Conservation (phyloP, 2,113 vertebrate species). For the Scopus umbretta region DNA sequence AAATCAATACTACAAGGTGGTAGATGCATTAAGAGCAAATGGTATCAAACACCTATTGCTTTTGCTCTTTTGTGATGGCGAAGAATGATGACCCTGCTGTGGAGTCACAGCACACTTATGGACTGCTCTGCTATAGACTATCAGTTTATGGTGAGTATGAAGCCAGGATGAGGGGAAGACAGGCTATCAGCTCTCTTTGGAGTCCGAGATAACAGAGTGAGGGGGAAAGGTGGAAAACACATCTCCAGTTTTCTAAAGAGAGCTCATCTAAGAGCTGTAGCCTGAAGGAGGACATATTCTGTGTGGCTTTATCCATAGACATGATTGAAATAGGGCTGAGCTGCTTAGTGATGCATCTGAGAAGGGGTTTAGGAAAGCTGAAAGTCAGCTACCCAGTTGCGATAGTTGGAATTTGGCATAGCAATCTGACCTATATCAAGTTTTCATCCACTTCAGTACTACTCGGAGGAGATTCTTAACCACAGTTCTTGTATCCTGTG, state of each 20-base stretch:
- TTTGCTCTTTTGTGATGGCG: background rate
- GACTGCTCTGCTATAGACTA: background rate
- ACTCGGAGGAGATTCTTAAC: conserved; percentile 15
- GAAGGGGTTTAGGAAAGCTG: background rate
- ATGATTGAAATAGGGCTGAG: background rate
- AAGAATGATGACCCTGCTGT: background rate
- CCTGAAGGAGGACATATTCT: background rate
- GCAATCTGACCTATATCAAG: background rate
- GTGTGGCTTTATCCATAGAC: background rate
- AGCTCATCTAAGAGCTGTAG: background rate
- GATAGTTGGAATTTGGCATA: background rate
- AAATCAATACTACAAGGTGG: background rate
- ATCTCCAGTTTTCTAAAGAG: background rate
- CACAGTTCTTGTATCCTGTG: background rate
- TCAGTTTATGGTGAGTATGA: background rate
- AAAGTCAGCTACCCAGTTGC: background rate
- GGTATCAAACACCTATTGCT: background rate
- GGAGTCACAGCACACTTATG: background rate
- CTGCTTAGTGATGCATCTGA: background rate
- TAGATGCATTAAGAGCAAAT: background rate
- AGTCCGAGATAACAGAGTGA: background rate
- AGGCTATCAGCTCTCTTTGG: background rate
- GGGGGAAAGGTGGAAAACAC: background rate
- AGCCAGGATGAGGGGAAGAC: background rate
- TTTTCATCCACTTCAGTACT: background rate